Conservation (phyloP, 2,113 vertebrate genomes). For the Pelecanoides urinatrix region DNA sequence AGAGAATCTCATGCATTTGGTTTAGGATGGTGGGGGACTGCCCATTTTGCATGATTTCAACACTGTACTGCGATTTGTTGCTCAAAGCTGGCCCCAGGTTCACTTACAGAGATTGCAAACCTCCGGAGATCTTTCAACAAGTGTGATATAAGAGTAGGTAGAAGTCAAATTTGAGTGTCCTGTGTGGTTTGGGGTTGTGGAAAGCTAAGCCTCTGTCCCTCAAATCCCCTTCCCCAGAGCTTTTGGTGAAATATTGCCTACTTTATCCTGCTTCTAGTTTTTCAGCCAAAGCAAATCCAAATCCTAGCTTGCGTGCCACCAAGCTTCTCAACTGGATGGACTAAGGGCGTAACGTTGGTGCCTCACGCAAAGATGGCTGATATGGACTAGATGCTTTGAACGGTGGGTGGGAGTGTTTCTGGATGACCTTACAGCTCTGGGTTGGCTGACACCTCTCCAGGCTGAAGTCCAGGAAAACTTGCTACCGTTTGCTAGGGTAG, state of each 20-base stretch:
- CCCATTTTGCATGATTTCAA: neutral
- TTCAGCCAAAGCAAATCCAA: neutral
- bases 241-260: neutral
- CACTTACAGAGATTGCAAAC: neutral
- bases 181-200: neutral
- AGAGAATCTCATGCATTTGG: neutral
- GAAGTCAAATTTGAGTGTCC: neutral
- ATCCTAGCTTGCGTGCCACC: neutral
- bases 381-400: neutral
- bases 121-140: neutral
- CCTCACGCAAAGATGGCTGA: neutral
- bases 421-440: neutral
- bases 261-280: neutral
- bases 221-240: neutral
- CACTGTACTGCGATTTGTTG: neutral
- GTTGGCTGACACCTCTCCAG: constrained; percentile 9
- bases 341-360: neutral
- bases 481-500: constrained; percentile 26
- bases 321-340: neutral
- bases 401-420: neutral
- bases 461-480: constrained; percentile 22
- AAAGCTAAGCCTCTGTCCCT: neutral
- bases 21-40: neutral
- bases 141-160: neutral
- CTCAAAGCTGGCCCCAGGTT: neutral